These are phyloP conservation scores for Diachasma alloeum DNA, from an alignment of 1,140 invertebrate species.

Conservation along the genomic window DNA sequence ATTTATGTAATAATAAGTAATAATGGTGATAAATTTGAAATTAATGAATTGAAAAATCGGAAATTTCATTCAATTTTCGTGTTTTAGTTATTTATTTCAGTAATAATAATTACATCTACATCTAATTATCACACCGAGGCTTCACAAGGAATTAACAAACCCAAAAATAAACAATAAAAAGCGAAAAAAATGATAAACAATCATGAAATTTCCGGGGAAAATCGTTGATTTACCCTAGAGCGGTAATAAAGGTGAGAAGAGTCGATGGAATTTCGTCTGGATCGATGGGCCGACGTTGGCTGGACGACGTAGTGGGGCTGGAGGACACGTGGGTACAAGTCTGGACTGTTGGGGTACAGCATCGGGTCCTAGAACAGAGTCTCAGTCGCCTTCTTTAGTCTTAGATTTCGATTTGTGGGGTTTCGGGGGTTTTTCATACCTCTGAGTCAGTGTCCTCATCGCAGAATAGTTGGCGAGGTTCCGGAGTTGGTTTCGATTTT, in stretches of 20 bases:
- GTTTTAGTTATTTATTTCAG: no score
- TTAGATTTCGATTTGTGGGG: conserved; percentile 11
- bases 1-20: no score
- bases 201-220: background rate
- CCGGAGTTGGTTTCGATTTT: conserved; percentile 42
- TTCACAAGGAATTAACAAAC: conserved; percentile 27
- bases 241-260: conserved; percentile 58
- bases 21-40: no score
- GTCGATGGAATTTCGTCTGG: conserved; percentile 54
- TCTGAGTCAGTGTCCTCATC: conserved; percentile 58
- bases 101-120: conserved; percentile 6
- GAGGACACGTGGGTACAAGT: conserved; percentile 46
- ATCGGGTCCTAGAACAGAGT: conserved; percentile 54
- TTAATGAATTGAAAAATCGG: no score
- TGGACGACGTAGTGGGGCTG: conserved; percentile 46
- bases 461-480: conserved; percentile 44
- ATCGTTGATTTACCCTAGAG: conserved; percentile 57
- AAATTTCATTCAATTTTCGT: no score
- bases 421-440: conserved; percentile 41
- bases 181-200: conserved; percentile 9
- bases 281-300: conserved; percentile 35
- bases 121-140: conserved; percentile 51
- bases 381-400: conserved; percentile 39
- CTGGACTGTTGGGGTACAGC: conserved; percentile 54
- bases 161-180: conserved; percentile 11